Evolutionary conservation across 2,797 vertebrate species (phyloP).

Genomic region (Coreius guichenoti): DNA sequence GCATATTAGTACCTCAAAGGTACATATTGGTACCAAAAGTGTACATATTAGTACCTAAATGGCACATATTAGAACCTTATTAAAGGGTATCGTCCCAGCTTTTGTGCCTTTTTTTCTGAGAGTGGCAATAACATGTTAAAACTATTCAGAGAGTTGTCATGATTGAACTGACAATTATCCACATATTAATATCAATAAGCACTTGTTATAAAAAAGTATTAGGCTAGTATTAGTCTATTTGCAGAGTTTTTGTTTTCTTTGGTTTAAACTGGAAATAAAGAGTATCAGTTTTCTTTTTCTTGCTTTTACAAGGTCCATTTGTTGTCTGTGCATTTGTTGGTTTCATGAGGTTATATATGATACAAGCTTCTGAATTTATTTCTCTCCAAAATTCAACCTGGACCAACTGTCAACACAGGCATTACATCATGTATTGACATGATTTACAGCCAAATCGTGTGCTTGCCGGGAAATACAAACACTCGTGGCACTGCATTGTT

Average conservation of each 20-base stretch:
- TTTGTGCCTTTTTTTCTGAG: too few species aligned
- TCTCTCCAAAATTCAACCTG: not conserved
- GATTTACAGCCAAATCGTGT: constrained; percentile 38
- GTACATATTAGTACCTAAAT: too few species aligned
- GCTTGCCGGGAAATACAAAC: constrained; percentile 55
- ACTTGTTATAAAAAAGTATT: too few species aligned
- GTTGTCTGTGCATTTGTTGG: not conserved
- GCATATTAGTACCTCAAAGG: too few species aligned
- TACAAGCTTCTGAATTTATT: not conserved
- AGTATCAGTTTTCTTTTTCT: not conserved
- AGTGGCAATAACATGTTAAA: not conserved
- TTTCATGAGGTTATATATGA: not conserved
- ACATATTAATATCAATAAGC: too few species aligned
- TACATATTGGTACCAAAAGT: too few species aligned
- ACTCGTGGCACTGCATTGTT: constrained; percentile 52
- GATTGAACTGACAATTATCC: too few species aligned
- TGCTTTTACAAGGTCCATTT: not conserved
- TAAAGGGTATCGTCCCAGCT: too few species aligned
- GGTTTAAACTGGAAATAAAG: not conserved
- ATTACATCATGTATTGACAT: constrained; percentile 39
- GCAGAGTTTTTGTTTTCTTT: not conserved
- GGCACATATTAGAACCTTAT: too few species aligned
- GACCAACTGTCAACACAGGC: not conserved
- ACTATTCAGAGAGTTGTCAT: not conserved
- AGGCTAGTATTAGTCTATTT: too few species aligned